Conservation (phyloP, 1,140 invertebrate genomes). For the Camponotus vicinus region DNA sequence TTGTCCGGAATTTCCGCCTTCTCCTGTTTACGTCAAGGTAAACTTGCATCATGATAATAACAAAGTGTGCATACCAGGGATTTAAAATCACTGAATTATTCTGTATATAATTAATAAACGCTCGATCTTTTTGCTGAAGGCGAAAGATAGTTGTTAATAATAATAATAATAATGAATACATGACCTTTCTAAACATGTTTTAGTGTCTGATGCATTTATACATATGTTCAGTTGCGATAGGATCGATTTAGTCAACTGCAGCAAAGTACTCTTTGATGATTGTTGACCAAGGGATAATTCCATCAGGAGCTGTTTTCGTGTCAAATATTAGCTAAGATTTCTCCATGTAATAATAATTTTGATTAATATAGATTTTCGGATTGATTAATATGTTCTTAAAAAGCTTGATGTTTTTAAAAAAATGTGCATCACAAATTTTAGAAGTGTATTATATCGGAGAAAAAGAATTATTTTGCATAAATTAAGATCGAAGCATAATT, state of each 20-base stretch:
- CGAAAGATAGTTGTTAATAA: conserved; percentile 6
- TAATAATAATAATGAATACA: conserved; percentile 3
- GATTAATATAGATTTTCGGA: not conserved
- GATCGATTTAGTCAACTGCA: not conserved
- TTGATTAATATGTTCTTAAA: not conserved
- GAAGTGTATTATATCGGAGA: not conserved
- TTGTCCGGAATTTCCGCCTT: not conserved
- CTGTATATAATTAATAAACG: not conserved
- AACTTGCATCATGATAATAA: not conserved
- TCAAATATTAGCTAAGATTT: conserved; percentile 39
- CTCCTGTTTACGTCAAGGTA: not conserved
- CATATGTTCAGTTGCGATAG: conserved; percentile 10
- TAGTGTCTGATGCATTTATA: not conserved
- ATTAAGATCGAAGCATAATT: not conserved
- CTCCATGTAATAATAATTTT: not conserved
- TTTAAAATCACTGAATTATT: not conserved
- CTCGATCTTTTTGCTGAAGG: not conserved
- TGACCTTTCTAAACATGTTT: conserved; percentile 7
- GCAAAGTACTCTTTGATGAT: not conserved
- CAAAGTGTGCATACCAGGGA: not conserved
- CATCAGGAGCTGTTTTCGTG: not conserved
- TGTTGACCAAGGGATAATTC: conserved; percentile 32
- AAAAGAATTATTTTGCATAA: not conserved
- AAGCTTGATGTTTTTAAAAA: not conserved
- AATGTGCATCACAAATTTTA: not conserved